These are phyloP conservation scores for Platycheirus albimanus DNA, from an alignment of 2,888 invertebrate species.

Conservation along the genomic window DNA sequence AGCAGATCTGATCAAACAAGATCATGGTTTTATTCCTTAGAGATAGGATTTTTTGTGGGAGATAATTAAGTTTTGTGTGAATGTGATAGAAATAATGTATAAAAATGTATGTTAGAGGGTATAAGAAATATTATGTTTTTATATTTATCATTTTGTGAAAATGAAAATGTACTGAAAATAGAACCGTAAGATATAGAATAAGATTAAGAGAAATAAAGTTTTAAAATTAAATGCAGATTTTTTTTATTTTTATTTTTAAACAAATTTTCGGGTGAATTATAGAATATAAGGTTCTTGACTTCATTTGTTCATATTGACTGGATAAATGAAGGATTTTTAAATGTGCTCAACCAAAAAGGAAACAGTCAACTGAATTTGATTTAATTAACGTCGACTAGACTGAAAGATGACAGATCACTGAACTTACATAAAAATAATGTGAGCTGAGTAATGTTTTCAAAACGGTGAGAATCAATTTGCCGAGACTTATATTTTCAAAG, in stretches of 20 bases:
- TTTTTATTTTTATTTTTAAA: not conserved
- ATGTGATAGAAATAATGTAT: slow-evolving; percentile 51
- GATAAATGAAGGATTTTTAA: too few species aligned
- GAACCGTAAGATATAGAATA: slow-evolving; percentile 49
- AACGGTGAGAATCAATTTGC: too few species aligned
- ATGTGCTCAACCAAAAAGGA: too few species aligned
- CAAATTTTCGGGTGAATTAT: too few species aligned
- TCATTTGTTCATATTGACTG: too few species aligned
- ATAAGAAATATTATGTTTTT: slow-evolving; percentile 27
- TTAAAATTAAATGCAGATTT: not conserved
- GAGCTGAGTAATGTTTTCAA: too few species aligned
- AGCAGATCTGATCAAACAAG: slow-evolving; percentile 84
- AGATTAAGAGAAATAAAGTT: slow-evolving; percentile 47
- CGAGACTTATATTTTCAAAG: too few species aligned
- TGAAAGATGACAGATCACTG: too few species aligned
- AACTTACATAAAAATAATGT: too few species aligned
- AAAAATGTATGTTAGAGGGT: slow-evolving; percentile 35
- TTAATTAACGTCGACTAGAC: too few species aligned
- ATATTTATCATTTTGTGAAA: slow-evolving; percentile 53
- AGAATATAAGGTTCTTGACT: too few species aligned
- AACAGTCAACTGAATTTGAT: too few species aligned
- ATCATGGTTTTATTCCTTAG: slow-evolving; percentile 81
- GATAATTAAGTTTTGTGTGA: slow-evolving; percentile 33
- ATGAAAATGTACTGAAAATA: slow-evolving; percentile 70
- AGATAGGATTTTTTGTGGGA: not conserved